A percentile compares a stretch with the other conserved stretches of the same genome.
Evolutionary conservation across 2,113 vertebrate genomes (phyloP).

Genomic region (Tinamus guttatus): DNA sequence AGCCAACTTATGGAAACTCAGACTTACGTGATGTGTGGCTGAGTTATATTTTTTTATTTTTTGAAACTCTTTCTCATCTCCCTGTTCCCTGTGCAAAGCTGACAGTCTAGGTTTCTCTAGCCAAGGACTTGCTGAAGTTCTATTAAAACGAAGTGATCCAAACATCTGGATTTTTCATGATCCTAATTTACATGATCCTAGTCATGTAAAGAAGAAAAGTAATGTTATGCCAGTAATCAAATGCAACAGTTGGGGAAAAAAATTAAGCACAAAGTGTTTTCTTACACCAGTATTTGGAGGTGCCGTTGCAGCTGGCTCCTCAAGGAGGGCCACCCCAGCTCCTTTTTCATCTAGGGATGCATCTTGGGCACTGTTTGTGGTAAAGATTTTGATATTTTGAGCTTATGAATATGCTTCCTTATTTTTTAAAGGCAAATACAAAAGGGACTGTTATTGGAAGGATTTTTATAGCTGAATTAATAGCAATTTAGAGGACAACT

Average conservation of each 20-base stretch:
- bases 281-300: not conserved
- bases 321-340: not conserved
- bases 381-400: not conserved
- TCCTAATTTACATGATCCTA: no score
- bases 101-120: not conserved
- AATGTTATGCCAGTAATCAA: not conserved
- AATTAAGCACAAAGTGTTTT: not conserved
- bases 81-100: not conserved
- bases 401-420: not conserved
- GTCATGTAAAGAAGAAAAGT: not conserved
- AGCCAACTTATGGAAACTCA: not conserved
- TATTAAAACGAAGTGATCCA: not conserved
- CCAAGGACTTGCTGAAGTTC: not conserved
- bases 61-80: not conserved
- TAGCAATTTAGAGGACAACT: not conserved
- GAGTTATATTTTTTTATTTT: not conserved
- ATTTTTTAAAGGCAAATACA: not conserved
- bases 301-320: not conserved
- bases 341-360: not conserved
- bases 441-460: not conserved
- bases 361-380: not conserved
- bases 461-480: not conserved
- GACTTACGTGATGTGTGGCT: not conserved
- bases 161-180: not conserved
- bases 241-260: not conserved